Conservation (phyloP, 2,797 vertebrate genomes). For the Acropternis orthonyx region DNA sequence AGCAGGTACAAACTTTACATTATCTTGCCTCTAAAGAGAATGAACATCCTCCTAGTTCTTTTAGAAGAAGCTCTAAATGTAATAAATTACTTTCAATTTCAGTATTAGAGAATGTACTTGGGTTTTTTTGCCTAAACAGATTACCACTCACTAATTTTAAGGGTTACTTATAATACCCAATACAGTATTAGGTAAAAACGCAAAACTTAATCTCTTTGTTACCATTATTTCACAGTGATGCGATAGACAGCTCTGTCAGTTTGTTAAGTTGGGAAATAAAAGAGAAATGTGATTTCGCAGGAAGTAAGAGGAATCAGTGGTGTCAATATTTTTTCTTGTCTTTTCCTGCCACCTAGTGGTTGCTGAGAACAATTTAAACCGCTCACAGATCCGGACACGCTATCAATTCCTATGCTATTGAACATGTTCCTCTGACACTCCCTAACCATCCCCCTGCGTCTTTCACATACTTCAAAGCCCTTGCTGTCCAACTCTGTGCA, state of each 20-base stretch:
- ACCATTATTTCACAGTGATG: background rate
- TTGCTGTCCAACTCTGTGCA: background rate
- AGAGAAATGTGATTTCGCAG: background rate
- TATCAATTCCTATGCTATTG: rapidly evolving
- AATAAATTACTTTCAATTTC: background rate
- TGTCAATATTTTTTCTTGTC: background rate
- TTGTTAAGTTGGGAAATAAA: background rate
- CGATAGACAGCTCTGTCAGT: background rate
- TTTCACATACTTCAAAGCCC: background rate
- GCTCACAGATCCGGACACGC: no score
- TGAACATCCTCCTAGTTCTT: background rate
- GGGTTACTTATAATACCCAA: background rate
- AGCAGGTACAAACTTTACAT: background rate
- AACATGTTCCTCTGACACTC: background rate
- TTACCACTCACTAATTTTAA: background rate
- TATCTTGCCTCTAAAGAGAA: background rate
- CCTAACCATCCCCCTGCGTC: background rate
- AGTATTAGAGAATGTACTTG: background rate
- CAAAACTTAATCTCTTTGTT: background rate
- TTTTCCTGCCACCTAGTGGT: constrained; percentile 36
- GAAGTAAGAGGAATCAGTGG: rapidly evolving
- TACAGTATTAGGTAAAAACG: background rate
- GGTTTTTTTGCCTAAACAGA: background rate
- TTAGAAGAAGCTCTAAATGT: background rate
- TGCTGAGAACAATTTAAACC: background rate